Evolutionary conservation across 1,140 invertebrate genomes (phyloP), one percentile per base, ranked within the genome.

Genomic region (Tetraneura akinire): DNA sequence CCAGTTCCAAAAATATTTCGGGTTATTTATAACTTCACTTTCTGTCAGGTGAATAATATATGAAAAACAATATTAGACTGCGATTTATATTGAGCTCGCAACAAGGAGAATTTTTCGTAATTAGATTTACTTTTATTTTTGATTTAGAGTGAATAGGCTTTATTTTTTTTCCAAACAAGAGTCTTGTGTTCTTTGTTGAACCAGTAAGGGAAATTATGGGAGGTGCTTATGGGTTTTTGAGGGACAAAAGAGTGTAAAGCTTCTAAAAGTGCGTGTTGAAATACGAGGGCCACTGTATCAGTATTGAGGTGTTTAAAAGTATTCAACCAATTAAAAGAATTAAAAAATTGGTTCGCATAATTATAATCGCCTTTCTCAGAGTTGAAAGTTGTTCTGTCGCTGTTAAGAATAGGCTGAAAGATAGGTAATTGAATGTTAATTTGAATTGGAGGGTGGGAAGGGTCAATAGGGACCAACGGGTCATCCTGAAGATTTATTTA

Each of bases 291-390:
- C 1, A 10, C 57, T 60, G 57, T 2, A 3, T 60, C 57, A 13
- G 23, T 60, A 18, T 60, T 60, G 1, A 60, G 23, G 10, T 60
- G 23, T 5, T n/a, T 29, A 29, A 60, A 11, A 60, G 57, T 60
- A 29, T 60, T 60, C 23, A 60, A 60, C 57, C 57, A 60, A 60
- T 60, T 60, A 29, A 60, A 60, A 60, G 57, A 60, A 29, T 60
- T 60, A 29, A 60, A 60, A 60, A 60, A 60, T 29, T 8, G 10
- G 57, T 60, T 29, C 2, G 57, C 23, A 29, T 60, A 29, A 60
- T 6, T 60, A 60, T 60, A 29, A 60, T 60, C 23, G 13, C n/a
- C n/a, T 57, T 57, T 57, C 55, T 57, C 55, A 57, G 21, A 57
- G 55, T 57, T 57, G 21, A 57, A 57, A 57, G 23, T 57, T 57